Evolutionary conservation across 2,888 invertebrate genomes (phyloP).

Genomic region (Nephrocerus scutellatus): DNA sequence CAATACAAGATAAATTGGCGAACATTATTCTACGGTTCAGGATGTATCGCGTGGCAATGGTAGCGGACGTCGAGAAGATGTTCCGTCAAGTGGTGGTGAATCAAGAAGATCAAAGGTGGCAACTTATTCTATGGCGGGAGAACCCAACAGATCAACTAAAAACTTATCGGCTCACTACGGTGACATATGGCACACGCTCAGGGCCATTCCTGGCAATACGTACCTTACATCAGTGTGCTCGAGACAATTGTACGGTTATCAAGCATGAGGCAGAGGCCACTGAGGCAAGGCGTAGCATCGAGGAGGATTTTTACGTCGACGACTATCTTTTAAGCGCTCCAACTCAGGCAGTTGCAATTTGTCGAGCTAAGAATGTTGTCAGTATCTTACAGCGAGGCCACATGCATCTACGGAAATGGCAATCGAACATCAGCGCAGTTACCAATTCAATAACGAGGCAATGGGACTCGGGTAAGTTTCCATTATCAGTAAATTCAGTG

Average conservation of each 20-base stretch:
- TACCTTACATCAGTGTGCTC: too few species aligned
- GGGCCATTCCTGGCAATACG: conserved; percentile 7
- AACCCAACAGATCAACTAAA: conserved; percentile 2
- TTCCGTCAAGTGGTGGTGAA: conserved; percentile 7
- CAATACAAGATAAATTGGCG: conserved; percentile 9
- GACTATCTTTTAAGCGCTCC: conserved; percentile 11
- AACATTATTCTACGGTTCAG: conserved; percentile 7
- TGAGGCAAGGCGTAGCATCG: conserved; percentile 9
- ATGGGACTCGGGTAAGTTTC: conserved; percentile 1
- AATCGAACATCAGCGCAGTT: conserved; percentile 5
- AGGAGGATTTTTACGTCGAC: conserved; percentile 8
- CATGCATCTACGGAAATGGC: conserved; percentile 6
- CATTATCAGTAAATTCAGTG: conserved; percentile 3
- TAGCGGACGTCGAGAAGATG: conserved; percentile 11
- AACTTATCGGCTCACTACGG: conserved; percentile 6
- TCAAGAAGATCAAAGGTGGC: conserved; percentile 5
- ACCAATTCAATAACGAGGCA: background rate
- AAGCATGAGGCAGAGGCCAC: conserved; percentile 2
- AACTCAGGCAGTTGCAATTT: conserved; percentile 6
- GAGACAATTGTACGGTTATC: conserved; percentile 2
- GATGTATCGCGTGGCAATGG: conserved; percentile 4
- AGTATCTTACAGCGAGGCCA: conserved; percentile 1
- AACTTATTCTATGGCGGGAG: conserved; percentile 10
- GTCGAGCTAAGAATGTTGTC: conserved; percentile 5
- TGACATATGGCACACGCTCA: conserved; percentile 12